These are phyloP conservation scores for Apamea crenata DNA, from an alignment of 2,888 invertebrate genomes.

Conservation along the genomic window DNA sequence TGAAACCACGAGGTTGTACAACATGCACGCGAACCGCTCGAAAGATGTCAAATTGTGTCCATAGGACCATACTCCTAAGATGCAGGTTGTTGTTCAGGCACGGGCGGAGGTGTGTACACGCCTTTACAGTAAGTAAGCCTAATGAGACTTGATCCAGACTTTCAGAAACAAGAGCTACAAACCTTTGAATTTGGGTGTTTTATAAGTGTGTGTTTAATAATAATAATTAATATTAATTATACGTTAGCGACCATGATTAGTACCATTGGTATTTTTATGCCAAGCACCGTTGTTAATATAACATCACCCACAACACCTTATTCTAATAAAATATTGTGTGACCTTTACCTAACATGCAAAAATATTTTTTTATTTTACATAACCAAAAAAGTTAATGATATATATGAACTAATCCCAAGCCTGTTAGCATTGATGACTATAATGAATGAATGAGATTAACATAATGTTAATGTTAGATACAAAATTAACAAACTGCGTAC, in stretches of 20 bases:
- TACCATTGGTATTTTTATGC: background rate
- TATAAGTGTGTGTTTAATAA: background rate
- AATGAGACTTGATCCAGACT: background rate
- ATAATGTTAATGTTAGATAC: constrained; percentile 76
- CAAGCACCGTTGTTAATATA: constrained; percentile 30
- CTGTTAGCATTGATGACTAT: constrained; percentile 54
- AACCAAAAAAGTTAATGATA: constrained; percentile 15
- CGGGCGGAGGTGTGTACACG: background rate
- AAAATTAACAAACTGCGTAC: constrained; percentile 86
- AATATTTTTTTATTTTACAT: constrained; percentile 2
- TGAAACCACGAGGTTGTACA: background rate
- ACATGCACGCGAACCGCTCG: background rate
- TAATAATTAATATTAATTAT: background rate
- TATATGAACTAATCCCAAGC: constrained; percentile 51
- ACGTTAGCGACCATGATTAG: background rate
- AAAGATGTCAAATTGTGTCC: background rate
- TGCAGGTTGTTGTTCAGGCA: background rate
- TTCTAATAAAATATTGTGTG: background rate
- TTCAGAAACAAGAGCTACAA: background rate
- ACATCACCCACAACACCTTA: background rate
- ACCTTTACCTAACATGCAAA: constrained; percentile 46
- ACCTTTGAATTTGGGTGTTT: background rate
- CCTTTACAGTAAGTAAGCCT: background rate
- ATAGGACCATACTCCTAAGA: background rate
- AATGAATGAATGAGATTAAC: constrained; percentile 60